Base-by-base conservation (phyloP, 1,140 invertebrate species). In the Aphelenchoides besseyi region DNA sequence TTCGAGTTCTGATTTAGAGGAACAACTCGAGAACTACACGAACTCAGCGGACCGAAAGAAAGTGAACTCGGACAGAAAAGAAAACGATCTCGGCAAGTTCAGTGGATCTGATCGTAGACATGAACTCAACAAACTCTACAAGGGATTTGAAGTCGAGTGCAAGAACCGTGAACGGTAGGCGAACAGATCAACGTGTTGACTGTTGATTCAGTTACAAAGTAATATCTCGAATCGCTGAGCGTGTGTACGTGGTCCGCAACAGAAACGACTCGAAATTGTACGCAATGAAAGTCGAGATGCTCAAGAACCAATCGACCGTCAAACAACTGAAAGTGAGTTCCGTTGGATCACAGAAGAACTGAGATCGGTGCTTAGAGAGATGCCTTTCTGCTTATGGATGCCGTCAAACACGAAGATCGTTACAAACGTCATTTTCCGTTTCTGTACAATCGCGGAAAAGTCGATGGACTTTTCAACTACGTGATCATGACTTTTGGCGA, bases 361-460 rank as follows among this genome's bases (percentile, higher is more conserved):
- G n/a, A n/a, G n/a, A n/a, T n/a, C n/a, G n/a, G n/a, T n/a, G n/a
- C n/a, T n/a, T n/a, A n/a, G 41, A 12, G 41, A 3, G 66, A 68
- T 5, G 54, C 53, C 1, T 70, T 67, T 3, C 18, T 68, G 2
- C 57, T 68, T 18, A 0, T 68, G 9, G 66, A 68, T 18, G 66
- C 66, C 23, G 54, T 26, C 2, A 68, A 68, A n/a, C 66, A 70
- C n/a, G 54, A 62, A 18, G 23, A 62, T 5, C 52, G 67, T 18
- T 68, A 23, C 68, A 68, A 26, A 23, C 66, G 57, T 23, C 66
- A 68, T 70, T 70, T 68, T 12, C 68, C 32, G 66, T 23, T 18
- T n/a, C 23, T 68, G 3, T 18, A 62, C 52, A 12, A 18, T 26
- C 30, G 53, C 18, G 66, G 66, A 12, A 3, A 35, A 8, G 66